Evolutionary conservation across 2,113 vertebrate species (phyloP).

Genomic region (Octodon degus): DNA sequence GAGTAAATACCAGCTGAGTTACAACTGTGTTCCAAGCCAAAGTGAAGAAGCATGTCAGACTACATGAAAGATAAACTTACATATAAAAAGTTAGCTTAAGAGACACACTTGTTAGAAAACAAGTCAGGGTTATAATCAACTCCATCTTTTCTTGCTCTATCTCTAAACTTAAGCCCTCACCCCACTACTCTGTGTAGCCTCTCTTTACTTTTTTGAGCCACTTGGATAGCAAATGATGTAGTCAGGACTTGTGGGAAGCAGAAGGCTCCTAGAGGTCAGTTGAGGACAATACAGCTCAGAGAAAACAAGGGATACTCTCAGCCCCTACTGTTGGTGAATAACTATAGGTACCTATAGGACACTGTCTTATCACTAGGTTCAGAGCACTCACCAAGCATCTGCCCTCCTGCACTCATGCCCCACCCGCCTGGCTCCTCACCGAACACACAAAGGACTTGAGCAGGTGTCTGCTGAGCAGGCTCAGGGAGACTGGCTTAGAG

Average conservation of each 20-base stretch:
- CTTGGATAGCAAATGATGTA: not conserved
- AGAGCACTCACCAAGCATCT: not conserved
- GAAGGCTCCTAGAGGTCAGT: not conserved
- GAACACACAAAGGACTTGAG: conserved; percentile 95
- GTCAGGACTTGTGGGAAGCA: not conserved
- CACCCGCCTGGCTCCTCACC: conserved; percentile 85
- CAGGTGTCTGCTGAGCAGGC: conserved; percentile 94
- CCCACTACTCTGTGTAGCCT: not conserved
- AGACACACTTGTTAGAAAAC: not conserved
- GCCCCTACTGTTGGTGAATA: not conserved
- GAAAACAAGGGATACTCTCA: not conserved
- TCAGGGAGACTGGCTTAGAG: conserved; percentile 93
- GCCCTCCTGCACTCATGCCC: not conserved
- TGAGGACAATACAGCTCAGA: not conserved
- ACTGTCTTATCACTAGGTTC: not conserved
- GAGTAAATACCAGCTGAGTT: not conserved
- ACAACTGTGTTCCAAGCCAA: not conserved
- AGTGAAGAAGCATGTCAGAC: not conserved
- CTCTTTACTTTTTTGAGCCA: not conserved
- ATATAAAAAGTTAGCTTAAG: not conserved
- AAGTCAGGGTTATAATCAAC: not conserved
- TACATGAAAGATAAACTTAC: not conserved
- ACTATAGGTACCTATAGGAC: not conserved
- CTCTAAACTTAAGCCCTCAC: not conserved
- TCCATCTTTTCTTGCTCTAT: not conserved